Base-by-base conservation (phyloP, 30 jellyfish, hydroid and myxozoan species). In the Phacellophora camtschatica region DNA sequence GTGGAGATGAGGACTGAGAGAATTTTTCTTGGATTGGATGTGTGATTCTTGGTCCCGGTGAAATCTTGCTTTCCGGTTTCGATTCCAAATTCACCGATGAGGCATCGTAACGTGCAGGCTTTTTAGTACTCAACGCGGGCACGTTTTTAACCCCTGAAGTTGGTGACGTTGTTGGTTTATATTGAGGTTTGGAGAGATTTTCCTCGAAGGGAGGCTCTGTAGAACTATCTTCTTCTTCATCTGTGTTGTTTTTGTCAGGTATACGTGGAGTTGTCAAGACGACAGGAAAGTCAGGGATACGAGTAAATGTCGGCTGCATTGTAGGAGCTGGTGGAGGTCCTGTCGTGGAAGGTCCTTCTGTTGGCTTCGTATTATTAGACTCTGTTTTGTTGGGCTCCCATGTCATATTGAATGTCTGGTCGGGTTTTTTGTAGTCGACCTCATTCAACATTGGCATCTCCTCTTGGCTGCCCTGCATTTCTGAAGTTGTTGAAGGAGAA, bases 201-300 rank as follows among this genome's bases (percentile, higher is more conserved):
- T 70, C 91, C 37, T 64, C 77, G 20, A 64, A 80, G 0, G 81
- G 79, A 1, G 68, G 63, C 37, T 80, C 91, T 0, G 73, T 35
- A n/a, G 55, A 55, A 13, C 46, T 54, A 1, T 51, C 71, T n/a
- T 64, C 83, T 28, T 67, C 62, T 29, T 61, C 78, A 13, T 64
- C 84, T 16, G 35, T 28, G 2, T 9, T 51, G 0, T 34, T 57
- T 1, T 69, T 76, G 13, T 29, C 54, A 11, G 91, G 91, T 53
- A 80, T 19, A 49, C 46, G 58, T 15, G 91, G 91, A 3, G 91
- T 80, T 43, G 91, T 80, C 77, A 80, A 55, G 54, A 80, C 91
- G 18, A 18, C 84, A 2, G 82, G 91, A 51, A 80, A 80, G 68
- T 80, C 91, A 0, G 91, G 91, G 11, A 80, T 66, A 19, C 91